Evolutionary conservation across 2,888 invertebrate species (phyloP).

Genomic region (Drosophila emarginata): DNA sequence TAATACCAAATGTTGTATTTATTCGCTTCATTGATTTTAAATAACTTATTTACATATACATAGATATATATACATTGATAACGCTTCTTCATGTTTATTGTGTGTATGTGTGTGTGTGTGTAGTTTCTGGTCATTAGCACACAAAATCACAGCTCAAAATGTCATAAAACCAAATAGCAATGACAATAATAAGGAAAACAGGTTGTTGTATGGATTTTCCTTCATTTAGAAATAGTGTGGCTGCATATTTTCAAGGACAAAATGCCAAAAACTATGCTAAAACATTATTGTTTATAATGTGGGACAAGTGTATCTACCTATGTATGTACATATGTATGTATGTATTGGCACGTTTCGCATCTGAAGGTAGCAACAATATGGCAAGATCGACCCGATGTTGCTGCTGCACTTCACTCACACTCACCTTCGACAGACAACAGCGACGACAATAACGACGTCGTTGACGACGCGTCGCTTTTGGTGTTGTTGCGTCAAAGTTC

Average conservation of each 20-base stretch:
- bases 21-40: constrained; percentile 53
- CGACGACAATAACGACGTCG: background rate
- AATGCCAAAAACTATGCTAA: constrained; percentile 6
- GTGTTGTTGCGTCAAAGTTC: constrained; percentile 64
- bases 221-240: constrained; percentile 4
- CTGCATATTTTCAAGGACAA: constrained; percentile 10
- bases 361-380: background rate
- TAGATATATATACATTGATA: background rate
- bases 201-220: constrained; percentile 13
- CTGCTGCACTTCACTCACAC: background rate
- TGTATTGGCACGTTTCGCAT: background rate
- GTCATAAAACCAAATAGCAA: constrained; percentile 44
- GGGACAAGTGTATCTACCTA: background rate
- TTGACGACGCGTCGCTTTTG: constrained; percentile 35
- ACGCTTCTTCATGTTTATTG: constrained; percentile 8
- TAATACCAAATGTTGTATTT: constrained; percentile 25
- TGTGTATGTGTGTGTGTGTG: constrained; percentile 26
- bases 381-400: background rate
- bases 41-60: constrained; percentile 50
- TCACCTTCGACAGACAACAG: constrained; percentile 9
- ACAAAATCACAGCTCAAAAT: constrained; percentile 54
- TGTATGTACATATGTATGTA: background rate
- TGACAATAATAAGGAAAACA: constrained; percentile 17
- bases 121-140: constrained; percentile 46
- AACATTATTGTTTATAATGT: constrained; percentile 1